Base-by-base conservation (phyloP, 2,888 invertebrate species). In the Drosophila monieri region DNA sequence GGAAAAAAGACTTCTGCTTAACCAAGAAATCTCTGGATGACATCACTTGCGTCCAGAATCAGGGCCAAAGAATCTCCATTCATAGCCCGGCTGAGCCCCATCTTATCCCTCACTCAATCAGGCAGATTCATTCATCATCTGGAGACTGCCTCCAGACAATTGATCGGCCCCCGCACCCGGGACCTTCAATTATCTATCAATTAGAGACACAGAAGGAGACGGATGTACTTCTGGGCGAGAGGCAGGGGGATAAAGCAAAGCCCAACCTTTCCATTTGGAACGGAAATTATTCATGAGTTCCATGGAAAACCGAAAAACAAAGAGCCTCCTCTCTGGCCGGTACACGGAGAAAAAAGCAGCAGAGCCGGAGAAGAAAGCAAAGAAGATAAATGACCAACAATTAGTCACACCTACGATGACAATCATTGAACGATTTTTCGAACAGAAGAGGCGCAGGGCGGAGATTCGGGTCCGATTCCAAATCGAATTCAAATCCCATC, bases 361-460 rank as follows among this genome's bases (percentile, higher is more conserved):
- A 25, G 27, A 51, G 52, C 60, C 47, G 65, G 52, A 55, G 67
- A 53, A 57, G 66, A 73, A 74, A 68, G 69, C 53, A 55, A 67
- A 79, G 77, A 85, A 85, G 84, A 85, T 85, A 85, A 85, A 85
- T 88, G 84, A 75, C 76, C 88, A 88, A 76, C 84, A 85, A 85
- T 85, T 85, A 88, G 84, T 85, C 88, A 85, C 84, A 85, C 84
- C 84, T 85, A 83, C 88, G 85, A 88, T 80, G 86, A 85, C 84
- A 88, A 83, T 83, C 81, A 86, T 68, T 68, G 84, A 80, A 74
- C 76, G 80, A 88, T 85, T 81, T 32, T 85, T 68, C 76, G 59
- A 80, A 73, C 66, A 64, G 70, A 44, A 3, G 66, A 21, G 32
- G 30, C 8, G 3, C 32, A n/a, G 41, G 46, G 35, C 6, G n/a